Base-by-base conservation (phyloP, 2,888 invertebrate genomes). In the Tethea ocularis region DNA sequence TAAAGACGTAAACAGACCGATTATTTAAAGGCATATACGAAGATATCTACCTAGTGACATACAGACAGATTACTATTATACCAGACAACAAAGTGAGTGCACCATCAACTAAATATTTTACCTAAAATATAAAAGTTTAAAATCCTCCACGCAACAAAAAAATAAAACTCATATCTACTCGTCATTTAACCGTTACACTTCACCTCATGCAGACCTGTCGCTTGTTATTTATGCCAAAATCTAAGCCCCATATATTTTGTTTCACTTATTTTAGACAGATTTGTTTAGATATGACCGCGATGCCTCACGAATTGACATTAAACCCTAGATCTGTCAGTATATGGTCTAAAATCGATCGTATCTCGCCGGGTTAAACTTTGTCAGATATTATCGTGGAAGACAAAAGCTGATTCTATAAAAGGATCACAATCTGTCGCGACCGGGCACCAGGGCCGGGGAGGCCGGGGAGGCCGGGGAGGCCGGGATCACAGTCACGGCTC, bases 251-350 rank as follows among this genome's bases (percentile, higher is more conserved):
- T 46, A 46, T 10, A 46, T 46, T 54, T 54, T 54, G 54, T 52
- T 29, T 52, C 52, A 54, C 54, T 54, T 54, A 54, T 54, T 54
- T 54, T 54, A 36, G 54, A 54, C 29, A 22, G 54, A 54, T 54
- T 54, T 54, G 54, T 54, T 54, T 17, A 54, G 54, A 54, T 54
- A 36, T 29, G 33, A 13, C 33, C 20, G 54, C 33, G 33, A 20
- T 17, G 5, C 33, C 29, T 10, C 3, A 29, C 20, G 53, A n/a
- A 17, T 46, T 22, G 20, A 54, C 54, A 20, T 54, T 46, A 8
- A 33, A 22, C 54, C 54, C 15, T 33, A 46, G 20, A 54, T 54
- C 4, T 22, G 7, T 22, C 20, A 22, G 22, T 11, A 5, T 54
- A 54, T 20, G 33, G 54, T 22, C 20, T 29, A 33, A 33, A 54